These are phyloP conservation scores for Larimichthys crocea DNA, from an alignment of 2,113 vertebrate genomes.

Conservation along the genomic window DNA sequence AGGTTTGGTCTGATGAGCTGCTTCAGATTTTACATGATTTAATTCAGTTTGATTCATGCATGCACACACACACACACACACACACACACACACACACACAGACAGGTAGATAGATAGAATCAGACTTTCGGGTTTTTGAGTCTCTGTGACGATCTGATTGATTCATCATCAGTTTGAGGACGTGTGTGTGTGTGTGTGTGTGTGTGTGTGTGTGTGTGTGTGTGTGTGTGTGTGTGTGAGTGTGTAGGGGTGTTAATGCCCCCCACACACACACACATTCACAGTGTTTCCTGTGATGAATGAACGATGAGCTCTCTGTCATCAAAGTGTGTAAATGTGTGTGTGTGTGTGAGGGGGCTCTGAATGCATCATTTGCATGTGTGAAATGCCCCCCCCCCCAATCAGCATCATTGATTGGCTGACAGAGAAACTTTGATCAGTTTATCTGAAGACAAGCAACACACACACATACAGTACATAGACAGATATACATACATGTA, in stretches of 20 bases:
- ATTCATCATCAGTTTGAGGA: slow-evolving; percentile 11
- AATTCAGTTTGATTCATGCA: too few species aligned
- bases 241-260: background rate
- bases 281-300: slow-evolving; percentile 21
- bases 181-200: background rate
- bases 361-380: background rate
- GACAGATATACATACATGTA: too few species aligned
- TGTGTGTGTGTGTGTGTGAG: slow-evolving; percentile 1
- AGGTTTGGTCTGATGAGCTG: too few species aligned
- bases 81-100: too few species aligned
- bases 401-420: too few species aligned
- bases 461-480: too few species aligned
- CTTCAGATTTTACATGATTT: too few species aligned
- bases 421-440: too few species aligned
- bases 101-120: too few species aligned
- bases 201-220: background rate
- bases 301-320: slow-evolving; percentile 4
- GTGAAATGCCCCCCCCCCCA: background rate
- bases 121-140: too few species aligned
- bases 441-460: too few species aligned
- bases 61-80: too few species aligned
- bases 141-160: background rate
- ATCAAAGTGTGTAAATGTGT: slow-evolving; percentile 19
- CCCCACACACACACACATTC: background rate
- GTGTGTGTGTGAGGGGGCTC: background rate